Conservation (phyloP, 2,888 invertebrate species). For the Bimastos eiseni region DNA sequence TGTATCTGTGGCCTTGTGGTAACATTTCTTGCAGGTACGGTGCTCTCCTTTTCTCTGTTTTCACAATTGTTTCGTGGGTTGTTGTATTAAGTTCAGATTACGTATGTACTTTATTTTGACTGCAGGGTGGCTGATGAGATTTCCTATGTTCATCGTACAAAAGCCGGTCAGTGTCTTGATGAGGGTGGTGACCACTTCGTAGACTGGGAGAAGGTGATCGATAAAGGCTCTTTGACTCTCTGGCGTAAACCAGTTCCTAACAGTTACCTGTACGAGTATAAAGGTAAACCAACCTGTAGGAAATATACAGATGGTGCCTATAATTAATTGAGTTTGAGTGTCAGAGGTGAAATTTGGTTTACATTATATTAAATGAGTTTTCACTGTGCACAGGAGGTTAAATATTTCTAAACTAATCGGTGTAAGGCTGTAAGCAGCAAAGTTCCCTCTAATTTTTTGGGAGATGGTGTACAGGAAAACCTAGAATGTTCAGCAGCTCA, state of each 20-base stretch:
- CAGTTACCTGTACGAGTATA: slow-evolving; percentile 56
- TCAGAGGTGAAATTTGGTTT: no score
- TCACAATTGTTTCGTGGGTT: not conserved
- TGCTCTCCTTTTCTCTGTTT: not conserved
- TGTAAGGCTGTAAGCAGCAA: no score
- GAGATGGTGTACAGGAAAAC: no score
- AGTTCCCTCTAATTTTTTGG: no score
- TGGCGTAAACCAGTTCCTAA: slow-evolving; percentile 56
- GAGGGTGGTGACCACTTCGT: not conserved
- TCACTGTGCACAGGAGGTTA: no score
- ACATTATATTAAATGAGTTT: no score
- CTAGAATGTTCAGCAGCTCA: no score
- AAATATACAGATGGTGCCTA: not conserved
- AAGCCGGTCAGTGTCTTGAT: not conserved
- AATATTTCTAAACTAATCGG: no score
- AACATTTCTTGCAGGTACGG: no score
- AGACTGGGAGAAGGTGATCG: slow-evolving; percentile 56
- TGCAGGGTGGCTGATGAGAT: slow-evolving; percentile 37
- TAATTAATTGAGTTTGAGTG: not conserved
- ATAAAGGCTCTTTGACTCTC: slow-evolving; percentile 51
- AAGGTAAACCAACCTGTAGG: slow-evolving; percentile 48
- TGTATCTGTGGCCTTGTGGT: not conserved
- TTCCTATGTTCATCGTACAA: slow-evolving; percentile 24
- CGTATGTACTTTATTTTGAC: not conserved
- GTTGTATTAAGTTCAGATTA: not conserved